Base-by-base conservation (phyloP, 2,888 invertebrate genomes). In the Ophion ellenae region DNA sequence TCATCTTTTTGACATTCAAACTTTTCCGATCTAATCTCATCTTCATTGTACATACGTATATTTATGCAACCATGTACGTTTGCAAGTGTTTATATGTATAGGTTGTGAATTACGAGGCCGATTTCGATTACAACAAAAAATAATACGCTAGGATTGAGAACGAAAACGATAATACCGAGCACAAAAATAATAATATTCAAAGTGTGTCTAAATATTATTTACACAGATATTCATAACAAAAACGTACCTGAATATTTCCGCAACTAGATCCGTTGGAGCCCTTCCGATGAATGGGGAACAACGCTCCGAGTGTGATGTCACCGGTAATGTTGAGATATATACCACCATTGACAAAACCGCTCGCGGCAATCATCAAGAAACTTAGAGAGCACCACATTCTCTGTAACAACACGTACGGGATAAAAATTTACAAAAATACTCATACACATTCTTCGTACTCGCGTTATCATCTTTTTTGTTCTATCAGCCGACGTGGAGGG, bases 241-340 rank as follows among this genome's bases (percentile, higher is more conserved):
- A 14, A 53, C 73, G 63, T 87, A 93, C 93, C 90, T 93, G 93
- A 83, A 93, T 92, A 81, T 88, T 90, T 14, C 93, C 94, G 81
- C 94, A 93, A 69, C 87, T 90, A 20, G 89, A 81, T 1, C 90
- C 90, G 36, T 86, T 89, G 71, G 59, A 85, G 6, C 94, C 93
- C 88, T 94, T 92, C 24, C 93, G 92, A 86, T 95, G 95, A 64
- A 95, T 92, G 0, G 95, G 95, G 86, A 95, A 95, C 10, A 95
- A 90, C 1, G 94, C 95, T 0, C 95, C 95, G 10, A 95, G 89
- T 40, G 94, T 90, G 63, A 95, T 93, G 86, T 95, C 95, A 1
- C 95, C 95, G 2, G 90, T 89, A 20, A 92, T 73, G 84, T 93
- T 93, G 28, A 91, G 88, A 83, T 90, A 92, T 7, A 81, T 24